Evolutionary conservation across 2,888 invertebrate genomes (phyloP), one percentile per base, ranked within the genome.

Genomic region (Chymomyza caudatula): DNA sequence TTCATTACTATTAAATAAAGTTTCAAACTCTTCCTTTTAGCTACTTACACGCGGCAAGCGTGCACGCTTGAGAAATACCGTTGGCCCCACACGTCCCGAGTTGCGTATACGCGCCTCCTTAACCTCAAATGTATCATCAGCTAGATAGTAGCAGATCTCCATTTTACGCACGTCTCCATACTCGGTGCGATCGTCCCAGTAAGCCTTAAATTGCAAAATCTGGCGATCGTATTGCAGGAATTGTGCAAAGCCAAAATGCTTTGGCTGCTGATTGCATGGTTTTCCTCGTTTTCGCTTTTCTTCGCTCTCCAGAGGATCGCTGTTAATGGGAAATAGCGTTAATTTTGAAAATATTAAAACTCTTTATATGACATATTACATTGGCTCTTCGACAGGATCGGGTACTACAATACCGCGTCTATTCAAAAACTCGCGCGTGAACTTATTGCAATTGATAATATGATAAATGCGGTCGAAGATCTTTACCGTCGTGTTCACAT

Each of bases 51-150:
- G 95, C 0, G 96, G 96, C 60, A 98, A 88, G 81, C 94, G 94
- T 77, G 92, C 93, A 68, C 96, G 92, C 80, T 93, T 94, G 43
- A 97, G 89, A 86, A 97, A 95, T 88, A 94, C 93, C 0, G 93
- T 92, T 1, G 94, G 94, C 1, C 93, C 92, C 87, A 95, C 94
- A 58, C 93, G 92, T 0, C 96, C 96, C 0, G 94, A 93, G 86
- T 94, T 94, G 0, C 92, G 91, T 1, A 92, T 91, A 56, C 93
- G 88, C 19, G 92, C 92, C 90, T 97, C 97, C 78, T 95, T 94
- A 6, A 98, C 94, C 89, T 97, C 97, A 13, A 98, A 94, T 0
- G 97, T 97, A 81, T 96, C 96, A 85, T 98, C 97, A 0, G 95
- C 94, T 52, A 98, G 91, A 90, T 95, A 97, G 88, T 96, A 98